A percentile compares a stretch with the other conserved stretches of the same genome.
Evolutionary conservation across 53 echinoderm and acorn worm species (phyloP).

Genomic region (Echinarachnius parma): DNA sequence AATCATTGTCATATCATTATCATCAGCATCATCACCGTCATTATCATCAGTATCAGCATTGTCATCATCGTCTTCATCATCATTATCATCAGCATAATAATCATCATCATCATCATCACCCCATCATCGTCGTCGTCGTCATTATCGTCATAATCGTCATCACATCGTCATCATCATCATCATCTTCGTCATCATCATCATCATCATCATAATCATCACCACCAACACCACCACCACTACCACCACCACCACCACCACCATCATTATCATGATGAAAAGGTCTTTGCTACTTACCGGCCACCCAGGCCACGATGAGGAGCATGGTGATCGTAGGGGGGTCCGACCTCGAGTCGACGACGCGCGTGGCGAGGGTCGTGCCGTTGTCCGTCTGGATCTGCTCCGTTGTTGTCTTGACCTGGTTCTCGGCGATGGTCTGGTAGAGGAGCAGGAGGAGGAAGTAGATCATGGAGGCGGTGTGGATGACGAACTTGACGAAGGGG

Average conservation of each 20-base stretch:
- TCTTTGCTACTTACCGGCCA: slow-evolving; percentile 79
- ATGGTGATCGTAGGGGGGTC: slow-evolving; percentile 62
- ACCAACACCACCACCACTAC: not conserved
- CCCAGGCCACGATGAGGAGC: slow-evolving; percentile 77
- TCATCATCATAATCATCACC: not conserved
- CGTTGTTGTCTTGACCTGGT: not conserved
- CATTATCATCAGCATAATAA: too few relatives aligned
- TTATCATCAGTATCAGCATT: too few relatives aligned
- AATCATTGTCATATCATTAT: too few relatives aligned
- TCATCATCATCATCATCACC: too few relatives aligned
- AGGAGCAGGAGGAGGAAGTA: slow-evolving; percentile 79
- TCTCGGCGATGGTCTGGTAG: slow-evolving; percentile 77
- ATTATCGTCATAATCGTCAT: too few relatives aligned
- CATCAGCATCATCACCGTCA: too few relatives aligned
- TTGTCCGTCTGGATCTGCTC: not conserved
- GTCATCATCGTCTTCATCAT: too few relatives aligned
- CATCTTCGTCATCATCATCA: not conserved
- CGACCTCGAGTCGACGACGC: not conserved
- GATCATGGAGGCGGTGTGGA: slow-evolving; percentile 90
- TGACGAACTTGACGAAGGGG: slow-evolving; percentile 96
- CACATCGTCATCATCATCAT: too few relatives aligned
- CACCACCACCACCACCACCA: not conserved
- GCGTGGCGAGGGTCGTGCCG: slow-evolving; percentile 18
- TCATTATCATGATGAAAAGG: not conserved
- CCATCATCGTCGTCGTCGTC: too few relatives aligned